Conservation (phyloP, 2,888 invertebrate genomes). For the Oxystoma pomonae region DNA sequence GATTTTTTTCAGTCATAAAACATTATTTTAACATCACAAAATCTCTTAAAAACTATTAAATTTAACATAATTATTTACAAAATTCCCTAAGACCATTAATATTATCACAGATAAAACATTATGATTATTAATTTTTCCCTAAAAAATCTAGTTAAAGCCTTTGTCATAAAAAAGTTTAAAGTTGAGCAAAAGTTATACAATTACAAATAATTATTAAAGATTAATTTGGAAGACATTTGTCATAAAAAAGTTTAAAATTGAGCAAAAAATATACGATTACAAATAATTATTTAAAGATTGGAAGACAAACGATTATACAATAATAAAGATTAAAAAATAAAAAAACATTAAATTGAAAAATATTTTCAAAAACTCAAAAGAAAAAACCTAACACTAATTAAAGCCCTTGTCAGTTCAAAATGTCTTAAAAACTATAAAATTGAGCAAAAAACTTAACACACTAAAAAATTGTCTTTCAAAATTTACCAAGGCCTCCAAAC, state of each 20-base stretch:
- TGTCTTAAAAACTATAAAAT: constrained; percentile 21
- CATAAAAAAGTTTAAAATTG: neutral
- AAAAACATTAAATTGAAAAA: no score
- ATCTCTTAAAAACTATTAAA: neutral
- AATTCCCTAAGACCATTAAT: neutral
- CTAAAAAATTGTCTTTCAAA: constrained; percentile 11
- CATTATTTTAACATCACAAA: neutral
- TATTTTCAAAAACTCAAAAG: no score
- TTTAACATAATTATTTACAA: neutral
- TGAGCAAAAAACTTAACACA: constrained; percentile 20
- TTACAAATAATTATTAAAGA: no score
- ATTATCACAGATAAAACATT: neutral
- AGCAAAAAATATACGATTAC: neutral
- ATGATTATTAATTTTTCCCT: neutral
- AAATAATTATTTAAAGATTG: no score
- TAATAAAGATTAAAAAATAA: no score
- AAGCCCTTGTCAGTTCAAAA: constrained; percentile 14
- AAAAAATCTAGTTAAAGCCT: neutral
- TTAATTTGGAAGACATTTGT: neutral
- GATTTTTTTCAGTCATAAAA: neutral
- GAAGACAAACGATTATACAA: neutral
- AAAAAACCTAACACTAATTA: constrained; percentile 16
- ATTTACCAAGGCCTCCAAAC: constrained; percentile 59
- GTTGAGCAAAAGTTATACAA: neutral
- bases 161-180: neutral